These are phyloP conservation scores for Mythimna ferrago DNA, from an alignment of 2,888 invertebrate species.

Conservation along the genomic window DNA sequence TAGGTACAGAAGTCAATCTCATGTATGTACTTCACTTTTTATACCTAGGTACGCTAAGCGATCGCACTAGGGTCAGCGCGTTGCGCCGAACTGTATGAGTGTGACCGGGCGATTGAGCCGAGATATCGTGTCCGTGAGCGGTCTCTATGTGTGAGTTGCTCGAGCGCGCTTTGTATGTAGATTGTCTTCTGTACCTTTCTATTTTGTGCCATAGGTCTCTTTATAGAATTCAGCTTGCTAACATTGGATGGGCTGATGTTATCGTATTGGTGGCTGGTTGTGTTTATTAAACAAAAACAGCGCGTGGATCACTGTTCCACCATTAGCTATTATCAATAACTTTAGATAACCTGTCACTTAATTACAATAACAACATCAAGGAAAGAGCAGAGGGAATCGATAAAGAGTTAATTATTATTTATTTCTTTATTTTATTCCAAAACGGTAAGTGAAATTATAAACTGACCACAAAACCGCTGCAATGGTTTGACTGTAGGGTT, in stretches of 20 bases:
- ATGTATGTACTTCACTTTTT: too few species aligned
- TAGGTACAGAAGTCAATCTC: too few species aligned
- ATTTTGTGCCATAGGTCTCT: slow-evolving; percentile 5
- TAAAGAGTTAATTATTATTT: neutral
- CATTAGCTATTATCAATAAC: slow-evolving; percentile 28
- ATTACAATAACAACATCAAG: slow-evolving; percentile 25
- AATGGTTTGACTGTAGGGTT: too few species aligned
- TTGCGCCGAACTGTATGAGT: too few species aligned
- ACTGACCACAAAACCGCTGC: too few species aligned
- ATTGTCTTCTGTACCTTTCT: too few species aligned
- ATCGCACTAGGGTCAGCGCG: too few species aligned
- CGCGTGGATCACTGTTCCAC: neutral
- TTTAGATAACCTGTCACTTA: slow-evolving; percentile 17
- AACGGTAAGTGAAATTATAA: neutral
- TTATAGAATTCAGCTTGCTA: slow-evolving; percentile 26
- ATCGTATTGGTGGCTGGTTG: slow-evolving; percentile 7
- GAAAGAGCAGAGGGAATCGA: slow-evolving; percentile 3
- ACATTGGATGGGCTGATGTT: slow-evolving; percentile 20
- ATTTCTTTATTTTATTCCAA: neutral
- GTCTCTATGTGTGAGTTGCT: too few species aligned
- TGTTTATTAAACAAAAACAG: neutral
- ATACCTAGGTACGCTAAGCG: too few species aligned
- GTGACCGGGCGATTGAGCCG: too few species aligned
- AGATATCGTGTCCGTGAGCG: too few species aligned
- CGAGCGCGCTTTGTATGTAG: too few species aligned